phyloP scores from a whole-genome alignment of 1,140 invertebrate species.

The Drosophila sp. region DNA sequence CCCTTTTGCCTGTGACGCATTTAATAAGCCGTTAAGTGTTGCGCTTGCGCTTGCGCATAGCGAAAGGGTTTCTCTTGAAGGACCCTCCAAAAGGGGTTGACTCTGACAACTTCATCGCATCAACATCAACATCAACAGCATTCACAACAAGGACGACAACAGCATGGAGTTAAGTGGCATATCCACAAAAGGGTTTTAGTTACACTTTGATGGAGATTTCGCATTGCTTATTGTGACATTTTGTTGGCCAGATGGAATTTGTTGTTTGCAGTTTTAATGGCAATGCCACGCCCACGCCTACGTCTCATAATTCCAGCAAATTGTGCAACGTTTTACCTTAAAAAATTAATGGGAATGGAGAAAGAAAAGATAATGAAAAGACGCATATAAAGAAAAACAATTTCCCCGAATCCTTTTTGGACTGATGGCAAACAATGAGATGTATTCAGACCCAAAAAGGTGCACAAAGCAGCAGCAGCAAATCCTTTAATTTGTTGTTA shows the following conservation, averaged over 20 bases:
- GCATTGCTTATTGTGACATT: conserved; percentile 48
- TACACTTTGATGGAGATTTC: conserved; percentile 25
- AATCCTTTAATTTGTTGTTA: conserved; percentile 72
- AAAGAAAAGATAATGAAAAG: conserved; percentile 21
- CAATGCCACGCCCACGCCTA: conserved; percentile 42
- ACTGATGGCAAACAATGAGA: conserved; percentile 29
- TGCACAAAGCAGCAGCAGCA: conserved; percentile 42
- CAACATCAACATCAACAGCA: conserved; percentile 34
- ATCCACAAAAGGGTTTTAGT: conserved; percentile 42
- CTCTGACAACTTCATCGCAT: conserved; percentile 48
- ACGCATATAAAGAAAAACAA: conserved; percentile 35
- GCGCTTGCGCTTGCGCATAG: conserved; percentile 33
- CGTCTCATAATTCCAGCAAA: conserved; percentile 41
- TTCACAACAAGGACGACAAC: conserved; percentile 25
- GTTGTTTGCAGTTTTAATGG: conserved; percentile 17
- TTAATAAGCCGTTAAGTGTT: conserved; percentile 75
- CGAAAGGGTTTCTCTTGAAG: conserved; percentile 29
- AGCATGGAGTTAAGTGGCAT: conserved; percentile 56
- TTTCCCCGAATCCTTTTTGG: conserved; percentile 58
- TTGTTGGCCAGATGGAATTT: conserved; percentile 8
- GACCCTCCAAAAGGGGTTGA: conserved; percentile 37
- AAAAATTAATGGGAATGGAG: conserved; percentile 13
- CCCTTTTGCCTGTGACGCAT: conserved; percentile 32
- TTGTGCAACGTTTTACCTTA: conserved; percentile 55
- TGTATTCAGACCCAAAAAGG: conserved; percentile 43